Evolutionary conservation across 2,797 vertebrate species (phyloP).

Genomic region (Lepus townsendii): DNA sequence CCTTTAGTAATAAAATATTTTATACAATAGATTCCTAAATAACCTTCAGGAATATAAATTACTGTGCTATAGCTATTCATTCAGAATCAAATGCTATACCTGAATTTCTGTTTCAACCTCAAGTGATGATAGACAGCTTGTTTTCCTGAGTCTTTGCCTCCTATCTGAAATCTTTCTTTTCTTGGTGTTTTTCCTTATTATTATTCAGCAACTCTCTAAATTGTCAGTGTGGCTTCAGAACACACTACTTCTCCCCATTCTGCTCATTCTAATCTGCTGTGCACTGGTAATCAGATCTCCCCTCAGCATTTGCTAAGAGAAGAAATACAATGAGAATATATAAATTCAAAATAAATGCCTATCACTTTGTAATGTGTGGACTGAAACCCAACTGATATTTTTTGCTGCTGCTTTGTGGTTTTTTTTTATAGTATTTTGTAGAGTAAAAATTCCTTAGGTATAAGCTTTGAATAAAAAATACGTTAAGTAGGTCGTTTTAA

Average conservation of each 20-base stretch:
- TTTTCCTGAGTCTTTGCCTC: background rate
- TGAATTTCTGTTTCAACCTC: background rate
- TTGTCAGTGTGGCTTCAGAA: background rate
- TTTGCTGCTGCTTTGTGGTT: background rate
- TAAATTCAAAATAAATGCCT: background rate
- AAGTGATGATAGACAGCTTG: background rate
- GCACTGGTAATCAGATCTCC: background rate
- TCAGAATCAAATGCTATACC: background rate
- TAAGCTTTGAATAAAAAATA: background rate
- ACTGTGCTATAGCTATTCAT: background rate
- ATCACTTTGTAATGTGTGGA: background rate
- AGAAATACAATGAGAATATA: background rate
- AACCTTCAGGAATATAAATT: background rate
- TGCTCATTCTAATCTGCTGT: background rate
- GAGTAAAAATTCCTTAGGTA: background rate
- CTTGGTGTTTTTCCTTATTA: background rate
- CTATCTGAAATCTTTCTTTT: background rate
- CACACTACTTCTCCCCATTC: background rate
- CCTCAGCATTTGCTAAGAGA: background rate
- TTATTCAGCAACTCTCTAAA: background rate
- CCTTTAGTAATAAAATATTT: background rate
- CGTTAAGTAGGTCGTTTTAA: background rate
- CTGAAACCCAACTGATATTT: background rate
- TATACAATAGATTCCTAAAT: background rate
- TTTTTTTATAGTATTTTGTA: background rate